A percentile compares a stretch with the other conserved stretches of the same genome.
Evolutionary conservation across 30 jellyfish, hydroid and myxozoan species (phyloP).

Genomic region (Pseudorhiza aurosa): DNA sequence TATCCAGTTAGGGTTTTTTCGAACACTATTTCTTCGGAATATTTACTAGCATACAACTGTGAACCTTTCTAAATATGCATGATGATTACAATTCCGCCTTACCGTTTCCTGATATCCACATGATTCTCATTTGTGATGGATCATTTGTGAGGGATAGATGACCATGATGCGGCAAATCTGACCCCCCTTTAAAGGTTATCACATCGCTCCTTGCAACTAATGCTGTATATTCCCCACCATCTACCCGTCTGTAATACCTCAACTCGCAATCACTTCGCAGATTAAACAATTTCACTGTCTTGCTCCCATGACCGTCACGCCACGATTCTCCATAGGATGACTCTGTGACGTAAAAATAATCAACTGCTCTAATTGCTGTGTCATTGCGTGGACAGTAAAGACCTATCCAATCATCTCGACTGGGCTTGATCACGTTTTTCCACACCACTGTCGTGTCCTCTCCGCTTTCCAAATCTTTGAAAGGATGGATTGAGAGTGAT

Average conservation of each 20-base stretch:
- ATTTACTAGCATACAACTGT: too few relatives aligned
- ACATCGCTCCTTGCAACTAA: slow-evolving; percentile 64
- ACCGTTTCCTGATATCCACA: slow-evolving; percentile 89
- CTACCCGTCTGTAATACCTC: slow-evolving; percentile 58
- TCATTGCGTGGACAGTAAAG: slow-evolving; percentile 76
- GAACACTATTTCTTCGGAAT: too few relatives aligned
- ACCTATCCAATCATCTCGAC: slow-evolving; percentile 84
- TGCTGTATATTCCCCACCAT: slow-evolving; percentile 43
- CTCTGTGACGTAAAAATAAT: slow-evolving; percentile 64
- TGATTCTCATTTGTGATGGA: slow-evolving; percentile 78
- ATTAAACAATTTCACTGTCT: slow-evolving; percentile 58
- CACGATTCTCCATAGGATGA: slow-evolving; percentile 47
- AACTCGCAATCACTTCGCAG: slow-evolving; percentile 64
- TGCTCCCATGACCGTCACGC: slow-evolving; percentile 69
- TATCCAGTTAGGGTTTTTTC: too few relatives aligned
- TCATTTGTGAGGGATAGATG: slow-evolving; percentile 74
- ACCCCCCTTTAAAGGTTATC: slow-evolving; percentile 57
- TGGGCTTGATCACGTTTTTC: slow-evolving; percentile 60
- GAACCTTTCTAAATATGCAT: too few relatives aligned
- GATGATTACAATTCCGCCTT: too few relatives aligned
- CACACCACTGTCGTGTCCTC: slow-evolving; percentile 72
- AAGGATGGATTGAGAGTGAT: slow-evolving; percentile 16
- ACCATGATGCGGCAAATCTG: slow-evolving; percentile 74
- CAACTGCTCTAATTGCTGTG: slow-evolving; percentile 43
- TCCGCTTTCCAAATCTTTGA: slow-evolving; percentile 48